Conservation (phyloP, 2,888 invertebrate species). For the Apoda limacodes region DNA sequence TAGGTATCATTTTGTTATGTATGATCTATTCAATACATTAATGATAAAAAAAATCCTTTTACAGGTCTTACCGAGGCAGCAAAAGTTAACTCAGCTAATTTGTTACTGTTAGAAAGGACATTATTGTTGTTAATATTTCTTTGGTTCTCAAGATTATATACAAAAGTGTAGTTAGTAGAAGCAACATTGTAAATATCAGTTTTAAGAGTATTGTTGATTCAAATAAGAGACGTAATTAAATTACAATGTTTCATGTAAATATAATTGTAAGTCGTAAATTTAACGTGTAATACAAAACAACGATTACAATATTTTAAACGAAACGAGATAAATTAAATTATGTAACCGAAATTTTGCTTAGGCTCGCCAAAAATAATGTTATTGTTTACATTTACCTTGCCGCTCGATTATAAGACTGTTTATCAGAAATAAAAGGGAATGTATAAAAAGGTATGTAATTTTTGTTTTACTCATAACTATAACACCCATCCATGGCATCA, state of each 20-base stretch:
- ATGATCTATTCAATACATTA: too few species aligned
- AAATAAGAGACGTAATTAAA: constrained; percentile 44
- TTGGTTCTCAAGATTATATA: neutral
- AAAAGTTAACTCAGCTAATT: constrained; percentile 36
- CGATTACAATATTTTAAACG: constrained; percentile 33
- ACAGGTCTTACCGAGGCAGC: constrained; percentile 59
- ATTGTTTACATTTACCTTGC: constrained; percentile 50
- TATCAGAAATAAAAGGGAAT: too few species aligned
- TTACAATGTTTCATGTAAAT: constrained; percentile 57
- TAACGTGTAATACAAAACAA: constrained; percentile 37
- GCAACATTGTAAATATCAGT: too few species aligned
- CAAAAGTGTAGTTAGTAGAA: neutral
- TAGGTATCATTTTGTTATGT: too few species aligned
- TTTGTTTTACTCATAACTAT: too few species aligned
- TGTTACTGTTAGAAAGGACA: constrained; percentile 28
- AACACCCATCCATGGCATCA: too few species aligned
- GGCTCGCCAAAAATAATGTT: constrained; percentile 58
- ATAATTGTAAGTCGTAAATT: constrained; percentile 36
- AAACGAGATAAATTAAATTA: constrained; percentile 11
- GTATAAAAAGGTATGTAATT: too few species aligned
- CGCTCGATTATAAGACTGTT: constrained; percentile 67
- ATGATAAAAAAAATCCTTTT: too few species aligned
- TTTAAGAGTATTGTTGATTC: neutral
- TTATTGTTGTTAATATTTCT: constrained; percentile 32
- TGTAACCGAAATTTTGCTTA: constrained; percentile 38